Evolutionary conservation across 2,113 vertebrate genomes (phyloP), one percentile per base, ranked within the genome.

Genomic region (Mugil cephalus): DNA sequence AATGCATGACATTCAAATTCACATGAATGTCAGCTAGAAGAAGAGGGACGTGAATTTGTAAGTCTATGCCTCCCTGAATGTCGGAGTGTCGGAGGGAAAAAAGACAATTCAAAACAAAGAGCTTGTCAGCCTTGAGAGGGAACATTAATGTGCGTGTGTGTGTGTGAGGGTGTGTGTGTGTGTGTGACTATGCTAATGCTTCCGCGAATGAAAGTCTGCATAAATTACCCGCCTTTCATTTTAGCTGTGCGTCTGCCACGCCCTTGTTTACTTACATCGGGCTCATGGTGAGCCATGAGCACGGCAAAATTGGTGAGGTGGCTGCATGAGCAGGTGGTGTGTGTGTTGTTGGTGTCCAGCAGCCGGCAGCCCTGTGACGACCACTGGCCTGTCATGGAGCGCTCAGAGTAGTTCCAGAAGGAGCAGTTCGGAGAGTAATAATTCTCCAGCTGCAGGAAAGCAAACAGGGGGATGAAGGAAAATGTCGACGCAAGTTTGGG

Each of bases 341-440:
- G 97, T 1, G 96, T 98, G 92, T 79, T 93, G 94, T 98, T 98
- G 88, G 95, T 94, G 62, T 95, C 94, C 73, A 98, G 89, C 88
- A 98, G 93, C 70, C 94, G 92, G 89, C 97, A 98, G 89, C 96
- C 97, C 89, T 97, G 96, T 0, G 96, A 96, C 0, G 97, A 96
- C 96, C 97, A 98, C 89, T 96, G 95, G 67, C 97, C 96, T 53
- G 93, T 95, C 97, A 98, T 98, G 60, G 96, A 95, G 11, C 96
- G 95, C 88, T 97, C 96, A 0, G 96, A 98, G 91, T 98, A 98
- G 91, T 97, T 98, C 97, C 97, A 98, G 94, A 98, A 98, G 2
- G 97, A 96, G 84, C 97, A 98, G 88, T 98, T 98, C n/a, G 96
- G 96, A 18, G 93, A 96, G 93, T 95, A 95, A 64, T 96, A 96